Evolutionary conservation across 2,888 invertebrate genomes (phyloP).

Genomic region (Dasysyrphus albostriatus): DNA sequence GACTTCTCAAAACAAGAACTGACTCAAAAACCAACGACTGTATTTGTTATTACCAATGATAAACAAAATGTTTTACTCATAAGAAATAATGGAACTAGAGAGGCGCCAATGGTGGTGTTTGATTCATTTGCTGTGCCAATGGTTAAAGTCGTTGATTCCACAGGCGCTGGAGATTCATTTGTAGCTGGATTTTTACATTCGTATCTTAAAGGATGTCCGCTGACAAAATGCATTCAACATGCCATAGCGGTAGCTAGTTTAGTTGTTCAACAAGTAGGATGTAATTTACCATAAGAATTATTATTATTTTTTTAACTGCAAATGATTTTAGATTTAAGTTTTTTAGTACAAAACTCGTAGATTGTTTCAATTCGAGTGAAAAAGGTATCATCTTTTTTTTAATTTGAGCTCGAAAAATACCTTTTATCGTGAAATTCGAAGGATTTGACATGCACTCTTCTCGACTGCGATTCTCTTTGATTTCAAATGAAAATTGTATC

Average conservation of each 20-base stretch:
- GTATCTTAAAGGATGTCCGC: conserved; percentile 82
- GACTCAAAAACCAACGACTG: conserved; percentile 81
- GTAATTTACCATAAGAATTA: conserved; percentile 82
- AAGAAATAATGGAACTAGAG: conserved; percentile 80
- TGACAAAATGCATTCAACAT: conserved; percentile 83
- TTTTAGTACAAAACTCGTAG: conserved; percentile 57
- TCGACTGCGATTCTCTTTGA: too few relatives aligned
- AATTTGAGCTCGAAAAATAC: background rate
- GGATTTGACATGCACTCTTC: background rate
- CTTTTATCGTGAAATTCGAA: background rate
- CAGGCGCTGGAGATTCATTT: conserved; percentile 87
- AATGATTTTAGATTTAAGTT: conserved; percentile 13
- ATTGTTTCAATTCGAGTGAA: background rate
- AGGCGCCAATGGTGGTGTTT: conserved; percentile 76
- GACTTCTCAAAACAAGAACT: conserved; percentile 77
- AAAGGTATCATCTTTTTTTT: background rate
- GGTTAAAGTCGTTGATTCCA: conserved; percentile 85
- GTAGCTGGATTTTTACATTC: conserved; percentile 86
- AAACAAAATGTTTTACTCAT: conserved; percentile 85
- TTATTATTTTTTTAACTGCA: background rate
- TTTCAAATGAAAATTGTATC: too few relatives aligned
- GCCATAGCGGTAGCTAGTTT: conserved; percentile 84
- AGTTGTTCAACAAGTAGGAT: conserved; percentile 85
- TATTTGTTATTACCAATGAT: conserved; percentile 88
- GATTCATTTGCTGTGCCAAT: conserved; percentile 82